These are phyloP conservation scores for Microctonus hyperodae DNA, from an alignment of 2,888 invertebrate genomes.

Conservation along the genomic window DNA sequence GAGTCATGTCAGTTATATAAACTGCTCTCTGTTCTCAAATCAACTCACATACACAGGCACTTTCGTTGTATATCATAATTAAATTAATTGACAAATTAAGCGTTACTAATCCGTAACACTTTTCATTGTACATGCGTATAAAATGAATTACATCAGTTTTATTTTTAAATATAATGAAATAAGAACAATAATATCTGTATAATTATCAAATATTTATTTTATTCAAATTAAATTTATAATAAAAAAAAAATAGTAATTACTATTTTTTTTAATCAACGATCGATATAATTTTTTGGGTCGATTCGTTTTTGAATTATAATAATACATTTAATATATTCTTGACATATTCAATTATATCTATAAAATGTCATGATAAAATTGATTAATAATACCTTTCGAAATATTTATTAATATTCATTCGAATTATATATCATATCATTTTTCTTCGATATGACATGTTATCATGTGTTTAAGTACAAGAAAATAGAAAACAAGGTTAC, in stretches of 20 bases:
- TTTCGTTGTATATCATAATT: slow-evolving; percentile 21
- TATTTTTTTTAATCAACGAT: too few species aligned
- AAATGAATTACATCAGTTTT: not conserved
- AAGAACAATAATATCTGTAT: not conserved
- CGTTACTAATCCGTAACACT: slow-evolving; percentile 6
- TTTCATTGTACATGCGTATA: not conserved
- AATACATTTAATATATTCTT: too few species aligned
- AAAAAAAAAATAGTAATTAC: too few species aligned
- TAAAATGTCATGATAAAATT: too few species aligned
- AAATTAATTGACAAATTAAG: slow-evolving; percentile 30
- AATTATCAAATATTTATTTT: not conserved
- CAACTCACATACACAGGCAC: not conserved
- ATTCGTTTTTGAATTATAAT: not conserved
- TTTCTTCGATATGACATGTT: too few species aligned
- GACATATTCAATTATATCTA: too few species aligned
- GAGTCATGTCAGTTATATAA: not conserved
- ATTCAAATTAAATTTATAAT: too few species aligned
- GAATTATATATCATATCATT: too few species aligned
- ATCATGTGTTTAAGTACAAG: not conserved
- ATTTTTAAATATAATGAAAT: not conserved
- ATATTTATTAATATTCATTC: too few species aligned
- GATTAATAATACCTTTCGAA: too few species aligned
- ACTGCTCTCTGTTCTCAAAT: not conserved
- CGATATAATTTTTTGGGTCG: not conserved
- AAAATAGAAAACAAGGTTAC: not conserved